Conservation (phyloP, 2,113 vertebrate species). For the Microcebus tavaratra region DNA sequence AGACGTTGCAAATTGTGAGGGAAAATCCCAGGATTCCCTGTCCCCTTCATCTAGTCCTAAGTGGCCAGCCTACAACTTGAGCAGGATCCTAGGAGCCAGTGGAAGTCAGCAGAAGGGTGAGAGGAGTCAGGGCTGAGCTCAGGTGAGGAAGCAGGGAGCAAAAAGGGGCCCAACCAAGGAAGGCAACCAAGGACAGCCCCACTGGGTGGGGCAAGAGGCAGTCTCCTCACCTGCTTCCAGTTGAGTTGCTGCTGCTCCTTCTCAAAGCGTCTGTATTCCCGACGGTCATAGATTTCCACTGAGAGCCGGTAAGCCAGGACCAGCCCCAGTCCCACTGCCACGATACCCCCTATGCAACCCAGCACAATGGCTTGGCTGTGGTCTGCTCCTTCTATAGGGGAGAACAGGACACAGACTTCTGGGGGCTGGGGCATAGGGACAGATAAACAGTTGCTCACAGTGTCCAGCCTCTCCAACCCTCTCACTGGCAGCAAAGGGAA, state of each 20-base stretch:
- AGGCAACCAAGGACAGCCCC: neutral
- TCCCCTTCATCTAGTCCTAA: neutral
- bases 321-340: conserved; percentile 82
- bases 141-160: neutral
- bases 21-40: neutral
- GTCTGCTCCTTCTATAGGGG: conserved; percentile 16
- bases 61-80: neutral
- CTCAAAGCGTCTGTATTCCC: conserved; percentile 83
- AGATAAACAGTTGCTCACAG: neutral
- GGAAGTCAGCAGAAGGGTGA: neutral
- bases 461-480: neutral
- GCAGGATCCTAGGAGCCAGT: neutral
- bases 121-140: neutral
- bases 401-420: neutral
- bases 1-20: neutral
- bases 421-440: neutral
- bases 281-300: conserved; percentile 83
- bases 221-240: conserved; percentile 84
- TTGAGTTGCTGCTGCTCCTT: conserved; percentile 74
- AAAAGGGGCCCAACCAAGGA: neutral
- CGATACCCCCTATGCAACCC: conserved; percentile 78
- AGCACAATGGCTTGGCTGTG: conserved; percentile 75
- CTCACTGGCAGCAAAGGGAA: neutral
- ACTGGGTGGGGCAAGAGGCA: accelerated
- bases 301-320: conserved; percentile 81